Percentiles rank a stretch among this genome's conserved stretches.
phyloP scores from a whole-genome alignment of 1,140 invertebrate species.

The Halotydeus destructor region DNA sequence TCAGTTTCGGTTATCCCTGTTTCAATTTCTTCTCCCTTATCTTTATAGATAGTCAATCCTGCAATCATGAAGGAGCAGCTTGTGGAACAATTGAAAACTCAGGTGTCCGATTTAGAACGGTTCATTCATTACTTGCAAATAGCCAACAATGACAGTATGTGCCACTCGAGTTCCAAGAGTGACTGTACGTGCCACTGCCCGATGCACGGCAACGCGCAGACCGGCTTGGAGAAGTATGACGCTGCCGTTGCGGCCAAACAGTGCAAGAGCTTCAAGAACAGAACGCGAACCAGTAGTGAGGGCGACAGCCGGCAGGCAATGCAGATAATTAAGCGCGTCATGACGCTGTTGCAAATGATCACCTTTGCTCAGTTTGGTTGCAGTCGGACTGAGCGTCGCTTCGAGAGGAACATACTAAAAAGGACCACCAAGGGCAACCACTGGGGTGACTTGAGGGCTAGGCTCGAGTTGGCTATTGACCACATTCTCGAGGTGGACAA shows the following conservation, averaged over 20 bases:
- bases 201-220: conserved; percentile 28
- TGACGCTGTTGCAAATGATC: conserved; percentile 73
- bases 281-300: neutral
- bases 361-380: conserved; percentile 76
- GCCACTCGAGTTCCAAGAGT: conserved; percentile 19
- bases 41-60: conserved; percentile 65
- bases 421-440: conserved; percentile 63
- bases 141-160: too few relatives aligned
- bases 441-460: conserved; percentile 78
- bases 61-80: conserved; percentile 88
- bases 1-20: neutral
- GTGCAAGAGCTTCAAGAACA: neutral
- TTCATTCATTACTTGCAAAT: conserved; percentile 86
- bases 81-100: conserved; percentile 81
- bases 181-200: conserved; percentile 39
- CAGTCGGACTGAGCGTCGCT: conserved; percentile 32
- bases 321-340: conserved; percentile 56
- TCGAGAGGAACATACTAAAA: conserved; percentile 62
- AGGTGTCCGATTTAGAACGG: conserved; percentile 85
- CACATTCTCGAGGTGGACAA: conserved; percentile 31
- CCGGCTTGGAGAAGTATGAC: neutral
- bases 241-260: neutral
- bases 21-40: conserved; percentile 6
- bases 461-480: conserved; percentile 69
- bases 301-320: conserved; percentile 29